Evolutionary conservation across 2,113 vertebrate genomes (phyloP).

Genomic region (Loxodonta africana): DNA sequence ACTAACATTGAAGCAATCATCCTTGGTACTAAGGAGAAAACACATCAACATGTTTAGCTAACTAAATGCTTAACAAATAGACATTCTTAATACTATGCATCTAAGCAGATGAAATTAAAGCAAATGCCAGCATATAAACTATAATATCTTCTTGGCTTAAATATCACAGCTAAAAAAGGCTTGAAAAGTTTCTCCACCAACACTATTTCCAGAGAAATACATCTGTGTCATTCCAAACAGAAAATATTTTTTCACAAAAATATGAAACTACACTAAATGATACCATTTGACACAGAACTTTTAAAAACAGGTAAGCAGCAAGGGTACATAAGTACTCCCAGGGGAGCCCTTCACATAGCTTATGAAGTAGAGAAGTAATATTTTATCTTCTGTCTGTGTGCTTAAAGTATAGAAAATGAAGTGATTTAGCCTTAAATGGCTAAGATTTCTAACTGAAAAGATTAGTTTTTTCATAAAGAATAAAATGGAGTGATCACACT

Average conservation of each 20-base stretch:
- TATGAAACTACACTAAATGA: background rate
- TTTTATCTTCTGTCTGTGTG: background rate
- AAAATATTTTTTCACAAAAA: slow-evolving; percentile 8
- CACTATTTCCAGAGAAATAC: slow-evolving; percentile 41
- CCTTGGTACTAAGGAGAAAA: slow-evolving; percentile 92
- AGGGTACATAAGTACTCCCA: background rate
- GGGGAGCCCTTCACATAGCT: background rate
- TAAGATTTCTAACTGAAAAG: slow-evolving; percentile 32
- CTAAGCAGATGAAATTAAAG: slow-evolving; percentile 14
- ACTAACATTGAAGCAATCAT: slow-evolving; percentile 94
- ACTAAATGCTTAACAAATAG: slow-evolving; percentile 52
- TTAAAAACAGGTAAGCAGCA: background rate
- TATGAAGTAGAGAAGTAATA: background rate
- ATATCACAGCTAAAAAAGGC: background rate
- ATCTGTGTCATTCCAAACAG: background rate
- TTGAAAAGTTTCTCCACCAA: background rate
- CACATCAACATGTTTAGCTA: slow-evolving; percentile 54
- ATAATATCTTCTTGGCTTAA: background rate
- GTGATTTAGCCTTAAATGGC: background rate
- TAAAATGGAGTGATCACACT: background rate
- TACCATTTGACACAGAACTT: slow-evolving; percentile 9
- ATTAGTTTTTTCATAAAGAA: background rate
- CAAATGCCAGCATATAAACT: background rate
- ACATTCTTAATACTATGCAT: slow-evolving; percentile 8
- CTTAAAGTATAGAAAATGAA: background rate